These are phyloP conservation scores for Amphipyra berbera DNA, from an alignment of 2,888 invertebrate genomes.

Conservation along the genomic window DNA sequence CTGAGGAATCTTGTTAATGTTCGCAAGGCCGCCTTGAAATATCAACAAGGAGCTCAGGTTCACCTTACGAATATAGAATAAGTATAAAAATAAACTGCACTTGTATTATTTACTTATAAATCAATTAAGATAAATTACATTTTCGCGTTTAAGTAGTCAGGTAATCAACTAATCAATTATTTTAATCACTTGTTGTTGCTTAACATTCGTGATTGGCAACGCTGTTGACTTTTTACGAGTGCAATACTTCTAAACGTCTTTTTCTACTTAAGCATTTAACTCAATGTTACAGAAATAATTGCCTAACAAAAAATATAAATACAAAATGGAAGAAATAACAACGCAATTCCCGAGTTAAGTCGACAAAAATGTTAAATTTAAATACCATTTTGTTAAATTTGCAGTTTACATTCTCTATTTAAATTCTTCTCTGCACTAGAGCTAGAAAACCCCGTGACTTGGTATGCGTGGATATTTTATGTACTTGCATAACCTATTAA, in stretches of 20 bases:
- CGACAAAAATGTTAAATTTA: too few relatives aligned
- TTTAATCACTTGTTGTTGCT: conserved; percentile 26
- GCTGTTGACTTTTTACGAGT: conserved; percentile 10
- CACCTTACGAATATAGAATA: conserved; percentile 23
- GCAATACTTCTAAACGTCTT: neutral
- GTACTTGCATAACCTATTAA: too few relatives aligned
- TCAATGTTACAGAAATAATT: too few relatives aligned
- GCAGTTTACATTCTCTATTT: too few relatives aligned
- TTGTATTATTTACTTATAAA: conserved; percentile 16
- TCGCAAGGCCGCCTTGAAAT: conserved; percentile 25
- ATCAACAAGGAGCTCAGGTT: conserved; percentile 33
- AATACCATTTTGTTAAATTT: too few relatives aligned
- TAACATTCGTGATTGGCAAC: conserved; percentile 14
- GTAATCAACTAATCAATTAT: conserved; percentile 19
- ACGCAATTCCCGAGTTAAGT: too few relatives aligned
- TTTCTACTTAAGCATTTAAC: neutral
- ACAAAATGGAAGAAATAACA: too few relatives aligned
- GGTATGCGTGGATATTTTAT: too few relatives aligned
- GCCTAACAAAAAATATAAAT: too few relatives aligned
- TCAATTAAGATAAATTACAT: conserved; percentile 20
- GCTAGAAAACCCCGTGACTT: too few relatives aligned
- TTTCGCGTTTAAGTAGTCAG: conserved; percentile 6
- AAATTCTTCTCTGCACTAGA: too few relatives aligned
- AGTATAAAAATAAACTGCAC: conserved; percentile 22
- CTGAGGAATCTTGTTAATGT: conserved; percentile 41